phyloP scores from a whole-genome alignment of 2,113 vertebrate species.

The Herpailurus yagouaroundi region DNA sequence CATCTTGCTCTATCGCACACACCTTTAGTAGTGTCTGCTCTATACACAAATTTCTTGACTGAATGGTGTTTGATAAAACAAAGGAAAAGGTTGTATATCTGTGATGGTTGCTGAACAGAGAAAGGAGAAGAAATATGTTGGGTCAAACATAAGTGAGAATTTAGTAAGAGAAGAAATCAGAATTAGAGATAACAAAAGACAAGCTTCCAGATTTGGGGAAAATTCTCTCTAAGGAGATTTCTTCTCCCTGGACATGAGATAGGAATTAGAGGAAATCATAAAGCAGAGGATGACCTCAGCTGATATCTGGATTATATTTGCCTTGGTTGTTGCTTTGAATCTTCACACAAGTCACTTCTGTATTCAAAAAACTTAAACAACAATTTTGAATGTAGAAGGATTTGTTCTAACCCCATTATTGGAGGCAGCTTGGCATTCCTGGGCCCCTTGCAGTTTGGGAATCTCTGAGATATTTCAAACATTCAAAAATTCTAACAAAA shows the following conservation, averaged over 20 bases:
- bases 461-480: slow-evolving; percentile 36
- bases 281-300: not conserved
- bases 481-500: slow-evolving; percentile 49
- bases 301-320: not conserved
- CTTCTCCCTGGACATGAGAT: not conserved
- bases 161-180: not conserved
- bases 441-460: not conserved
- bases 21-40: not conserved
- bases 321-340: not conserved
- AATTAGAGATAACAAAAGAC: not conserved
- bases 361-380: not conserved
- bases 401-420: not conserved
- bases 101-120: not conserved
- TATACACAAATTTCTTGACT: not conserved
- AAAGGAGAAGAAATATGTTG: not conserved
- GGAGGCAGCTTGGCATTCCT: not conserved
- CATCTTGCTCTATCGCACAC: not conserved
- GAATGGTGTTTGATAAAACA: not conserved
- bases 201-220: not conserved
- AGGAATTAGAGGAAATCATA: not conserved
- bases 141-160: not conserved
- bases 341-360: not conserved
- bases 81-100: not conserved
- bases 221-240: not conserved
- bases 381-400: not conserved